Percentiles rank a stretch among this genome's conserved stretches.
Conservation (phyloP, 2,888 invertebrate genomes). For the Parascotia fuliginaria region DNA sequence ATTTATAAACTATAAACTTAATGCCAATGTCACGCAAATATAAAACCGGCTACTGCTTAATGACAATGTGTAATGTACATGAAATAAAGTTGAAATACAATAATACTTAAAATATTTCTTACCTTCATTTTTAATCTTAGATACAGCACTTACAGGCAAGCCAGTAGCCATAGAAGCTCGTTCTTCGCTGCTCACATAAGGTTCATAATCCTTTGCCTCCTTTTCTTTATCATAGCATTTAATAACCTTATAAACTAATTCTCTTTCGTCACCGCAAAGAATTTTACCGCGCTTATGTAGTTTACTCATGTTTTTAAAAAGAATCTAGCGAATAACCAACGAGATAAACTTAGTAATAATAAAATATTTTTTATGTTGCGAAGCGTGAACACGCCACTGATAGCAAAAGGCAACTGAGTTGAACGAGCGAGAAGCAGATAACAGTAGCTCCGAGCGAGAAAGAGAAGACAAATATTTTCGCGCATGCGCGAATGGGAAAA, state of each 20-base stretch:
- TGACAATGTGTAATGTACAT: too few species aligned
- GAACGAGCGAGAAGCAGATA: too few species aligned
- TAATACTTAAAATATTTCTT: too few species aligned
- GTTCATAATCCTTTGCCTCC: background rate
- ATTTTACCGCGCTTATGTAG: background rate
- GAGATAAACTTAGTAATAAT: background rate
- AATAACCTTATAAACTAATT: slow-evolving; percentile 3
- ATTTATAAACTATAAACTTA: too few species aligned
- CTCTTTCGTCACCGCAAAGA: background rate
- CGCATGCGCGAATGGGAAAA: background rate
- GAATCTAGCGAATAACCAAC: too few species aligned
- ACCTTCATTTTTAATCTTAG: background rate
- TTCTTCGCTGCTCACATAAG: background rate
- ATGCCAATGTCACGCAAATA: too few species aligned
- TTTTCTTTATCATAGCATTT: background rate
- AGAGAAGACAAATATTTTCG: background rate
- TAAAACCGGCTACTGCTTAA: too few species aligned
- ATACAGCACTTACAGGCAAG: background rate
- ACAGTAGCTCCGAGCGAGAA: background rate
- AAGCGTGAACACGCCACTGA: background rate
- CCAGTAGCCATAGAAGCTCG: background rate
- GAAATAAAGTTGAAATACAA: too few species aligned
- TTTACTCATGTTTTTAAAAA: background rate
- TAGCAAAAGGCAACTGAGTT: background rate
- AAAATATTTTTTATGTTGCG: background rate